Evolutionary conservation across 2,797 vertebrate species (phyloP).

Genomic region (Poliocrania exsul): DNA sequence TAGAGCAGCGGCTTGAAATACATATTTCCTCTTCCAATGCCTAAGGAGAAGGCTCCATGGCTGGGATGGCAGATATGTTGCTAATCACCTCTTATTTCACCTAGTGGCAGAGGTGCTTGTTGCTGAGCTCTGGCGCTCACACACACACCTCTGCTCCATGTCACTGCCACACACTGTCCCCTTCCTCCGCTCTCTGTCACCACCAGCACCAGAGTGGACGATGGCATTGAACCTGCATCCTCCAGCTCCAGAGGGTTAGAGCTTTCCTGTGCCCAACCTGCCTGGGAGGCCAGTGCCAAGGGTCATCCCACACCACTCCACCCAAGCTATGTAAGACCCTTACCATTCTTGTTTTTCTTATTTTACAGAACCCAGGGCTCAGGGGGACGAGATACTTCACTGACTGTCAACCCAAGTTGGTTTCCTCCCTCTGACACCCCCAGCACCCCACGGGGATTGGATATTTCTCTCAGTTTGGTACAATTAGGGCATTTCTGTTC

Average conservation of each 20-base stretch:
- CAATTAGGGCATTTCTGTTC: background rate
- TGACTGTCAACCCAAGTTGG: background rate
- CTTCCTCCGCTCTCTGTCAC: background rate
- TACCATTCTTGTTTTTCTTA: background rate
- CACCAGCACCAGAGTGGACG: fast-evolving
- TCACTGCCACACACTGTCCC: background rate
- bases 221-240: fast-evolving
- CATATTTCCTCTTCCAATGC: background rate
- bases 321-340: background rate
- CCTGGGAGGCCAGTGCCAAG: fast-evolving
- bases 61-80: background rate
- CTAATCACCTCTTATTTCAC: conserved; percentile 12
- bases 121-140: background rate
- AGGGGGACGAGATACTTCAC: background rate
- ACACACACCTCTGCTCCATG: background rate
- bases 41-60: background rate
- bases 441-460: background rate
- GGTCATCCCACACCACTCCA: background rate
- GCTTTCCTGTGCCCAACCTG: background rate
- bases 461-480: background rate
- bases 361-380: background rate
- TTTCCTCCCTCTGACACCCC: background rate
- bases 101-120: background rate
- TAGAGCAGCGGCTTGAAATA: conserved; percentile 21
- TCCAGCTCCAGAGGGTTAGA: background rate